Evolutionary conservation across 2,888 invertebrate genomes (phyloP).

Genomic region (Lycia hirtaria): DNA sequence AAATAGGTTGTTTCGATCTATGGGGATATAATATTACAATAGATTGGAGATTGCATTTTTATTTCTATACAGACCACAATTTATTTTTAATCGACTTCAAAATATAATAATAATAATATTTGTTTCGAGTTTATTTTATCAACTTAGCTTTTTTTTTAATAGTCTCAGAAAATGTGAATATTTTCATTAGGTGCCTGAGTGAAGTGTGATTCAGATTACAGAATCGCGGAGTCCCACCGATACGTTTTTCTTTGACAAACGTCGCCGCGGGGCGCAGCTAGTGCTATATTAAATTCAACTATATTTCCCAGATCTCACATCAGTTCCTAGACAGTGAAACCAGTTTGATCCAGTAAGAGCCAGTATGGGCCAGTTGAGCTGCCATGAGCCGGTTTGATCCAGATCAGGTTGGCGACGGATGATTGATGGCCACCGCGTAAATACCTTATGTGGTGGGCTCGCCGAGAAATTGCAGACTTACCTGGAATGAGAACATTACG

Average conservation of each 20-base stretch:
- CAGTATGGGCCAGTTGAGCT: background rate
- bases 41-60: background rate
- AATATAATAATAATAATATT: background rate
- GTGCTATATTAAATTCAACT: too few species aligned
- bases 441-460: conserved; percentile 49
- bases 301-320: too few species aligned
- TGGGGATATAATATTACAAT: conserved; percentile 1
- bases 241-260: too few species aligned
- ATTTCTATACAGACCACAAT: background rate
- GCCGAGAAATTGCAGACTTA: conserved; percentile 55
- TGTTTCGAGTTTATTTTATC: background rate
- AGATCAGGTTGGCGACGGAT: conserved; percentile 41
- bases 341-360: background rate
- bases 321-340: background rate
- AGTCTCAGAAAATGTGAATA: too few species aligned
- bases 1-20: conserved; percentile 8
- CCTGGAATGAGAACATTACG: conserved; percentile 41
- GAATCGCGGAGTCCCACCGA: too few species aligned
- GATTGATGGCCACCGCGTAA: conserved; percentile 56
- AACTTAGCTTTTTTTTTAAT: too few species aligned
- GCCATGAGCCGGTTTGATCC: conserved; percentile 31
- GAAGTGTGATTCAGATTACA: too few species aligned
- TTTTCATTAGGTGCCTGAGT: too few species aligned
- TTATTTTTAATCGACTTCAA: background rate
- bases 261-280: too few species aligned